Base-by-base conservation (phyloP, 2,113 vertebrate genomes). In the Noctilio leporinus region DNA sequence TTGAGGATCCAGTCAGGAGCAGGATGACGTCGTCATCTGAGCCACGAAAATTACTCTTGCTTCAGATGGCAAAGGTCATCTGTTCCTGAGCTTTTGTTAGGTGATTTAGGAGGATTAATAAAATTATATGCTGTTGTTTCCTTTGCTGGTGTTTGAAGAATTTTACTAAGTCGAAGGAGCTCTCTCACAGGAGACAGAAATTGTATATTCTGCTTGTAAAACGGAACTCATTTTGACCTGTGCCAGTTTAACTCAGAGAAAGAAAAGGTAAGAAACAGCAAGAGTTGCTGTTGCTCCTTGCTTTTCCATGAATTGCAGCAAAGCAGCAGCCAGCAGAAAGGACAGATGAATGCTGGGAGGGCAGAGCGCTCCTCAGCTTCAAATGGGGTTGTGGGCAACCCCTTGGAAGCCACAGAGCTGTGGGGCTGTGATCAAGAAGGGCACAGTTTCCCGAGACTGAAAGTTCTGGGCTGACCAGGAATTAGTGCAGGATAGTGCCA, bases 101-200 rank as follows among this genome's bases (percentile, higher is more conserved):
- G 12, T 85, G 35, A 49, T 67, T 91, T 30, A 64, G 53, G 70
- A 20, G 51, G 53, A 83, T 89, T 86, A 72, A 96, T 94, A 93
- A 83, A 93, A 91, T 47, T 19, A n/a, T 35, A 86, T 9, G 43
- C 49, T 43, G 20, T 47, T 76, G n/a, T 86, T 94, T 77, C n/a
- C 62, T 92, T 70, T 84, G n/a, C 69, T 86, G 55, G 12, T 86
- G 67, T 95, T 91, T 94, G 89, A 87, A 96, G 93, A 57, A 49
- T 11, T 80, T 62, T 70, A 0, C 0, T 24, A 14, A 93, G 40
- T 85, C 55, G 76, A 20, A 28, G 43, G n/a, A 94, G 20, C 57
- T 64, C 51, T 69, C 14, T 59, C 35, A 26, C 35, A 26, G 80
- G 67, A 94, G 72, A 73, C 62, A 76, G 69, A 96, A 96, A 80